A percentile compares a stretch with the other conserved stretches of the same genome.
Conservation (phyloP, 2,797 vertebrate genomes). For the Onychomys arenicola region DNA sequence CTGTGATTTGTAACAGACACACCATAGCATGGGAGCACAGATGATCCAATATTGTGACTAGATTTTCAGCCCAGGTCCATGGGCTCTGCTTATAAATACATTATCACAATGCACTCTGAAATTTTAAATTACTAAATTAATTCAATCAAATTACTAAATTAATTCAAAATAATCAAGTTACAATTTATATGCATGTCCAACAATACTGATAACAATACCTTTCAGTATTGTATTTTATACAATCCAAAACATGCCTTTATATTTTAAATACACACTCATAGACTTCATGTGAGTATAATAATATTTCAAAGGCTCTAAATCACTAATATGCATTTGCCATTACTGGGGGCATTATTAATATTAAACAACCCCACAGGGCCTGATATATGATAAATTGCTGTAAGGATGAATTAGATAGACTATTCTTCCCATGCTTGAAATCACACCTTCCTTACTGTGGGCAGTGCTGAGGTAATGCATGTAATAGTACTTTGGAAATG, state of each 20-base stretch:
- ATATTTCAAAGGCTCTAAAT: conserved; percentile 48
- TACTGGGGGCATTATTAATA: neutral
- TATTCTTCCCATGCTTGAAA: neutral
- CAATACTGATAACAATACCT: neutral
- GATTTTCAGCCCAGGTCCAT: neutral
- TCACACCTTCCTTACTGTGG: neutral
- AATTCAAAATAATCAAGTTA: neutral
- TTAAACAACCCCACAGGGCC: neutral
- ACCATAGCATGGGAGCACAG: neutral
- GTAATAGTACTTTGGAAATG: conserved; percentile 15
- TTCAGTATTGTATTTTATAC: conserved; percentile 8
- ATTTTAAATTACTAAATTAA: conserved; percentile 29
- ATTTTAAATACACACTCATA: neutral
- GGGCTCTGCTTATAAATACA: neutral
- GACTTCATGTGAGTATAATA: neutral
- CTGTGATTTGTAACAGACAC: neutral
- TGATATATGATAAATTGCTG: neutral
- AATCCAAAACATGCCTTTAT: neutral
- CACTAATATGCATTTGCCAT: neutral
- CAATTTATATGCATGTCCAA: neutral
- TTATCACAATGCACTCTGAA: neutral
- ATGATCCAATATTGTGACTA: neutral
- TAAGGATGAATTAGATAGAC: neutral
- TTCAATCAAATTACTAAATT: neutral
- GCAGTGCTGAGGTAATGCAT: neutral